Evolutionary conservation across 2,888 invertebrate species (phyloP).

Genomic region (Lycocerus yunnanus): DNA sequence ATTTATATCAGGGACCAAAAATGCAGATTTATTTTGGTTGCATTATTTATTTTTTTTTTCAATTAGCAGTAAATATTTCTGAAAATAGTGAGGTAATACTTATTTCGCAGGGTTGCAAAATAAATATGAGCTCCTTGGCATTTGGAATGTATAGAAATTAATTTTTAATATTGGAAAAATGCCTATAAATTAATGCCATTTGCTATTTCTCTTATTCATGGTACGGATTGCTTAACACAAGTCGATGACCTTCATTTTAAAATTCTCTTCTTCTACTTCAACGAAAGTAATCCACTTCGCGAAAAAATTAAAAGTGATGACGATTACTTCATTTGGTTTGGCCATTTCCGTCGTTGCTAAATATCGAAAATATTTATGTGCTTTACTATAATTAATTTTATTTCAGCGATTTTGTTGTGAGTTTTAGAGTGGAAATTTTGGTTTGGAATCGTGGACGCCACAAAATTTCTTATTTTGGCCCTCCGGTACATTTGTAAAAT

Average conservation of each 20-base stretch:
- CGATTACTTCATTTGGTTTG: background rate
- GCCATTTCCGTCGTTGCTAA: background rate
- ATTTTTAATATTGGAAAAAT: background rate
- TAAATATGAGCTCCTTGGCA: background rate
- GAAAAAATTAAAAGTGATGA: background rate
- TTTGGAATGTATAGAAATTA: background rate
- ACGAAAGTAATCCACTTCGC: background rate
- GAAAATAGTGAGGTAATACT: too few relatives aligned
- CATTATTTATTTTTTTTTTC: too few relatives aligned
- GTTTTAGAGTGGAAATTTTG: too few relatives aligned
- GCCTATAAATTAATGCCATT: background rate
- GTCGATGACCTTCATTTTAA: background rate
- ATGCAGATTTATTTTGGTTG: too few relatives aligned
- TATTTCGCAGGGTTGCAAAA: background rate
- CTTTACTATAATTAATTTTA: background rate
- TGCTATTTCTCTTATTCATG: background rate
- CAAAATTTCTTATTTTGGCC: too few relatives aligned
- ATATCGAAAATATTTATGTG: background rate
- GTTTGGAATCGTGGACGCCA: too few relatives aligned
- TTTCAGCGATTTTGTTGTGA: too few relatives aligned
- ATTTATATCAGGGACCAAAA: too few relatives aligned
- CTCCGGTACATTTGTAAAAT: too few relatives aligned
- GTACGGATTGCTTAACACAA: background rate
- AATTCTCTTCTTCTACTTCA: background rate
- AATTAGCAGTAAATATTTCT: too few relatives aligned